Base-by-base conservation (phyloP, 1,140 invertebrate genomes). In the Caenorhabditis inopinata region DNA sequence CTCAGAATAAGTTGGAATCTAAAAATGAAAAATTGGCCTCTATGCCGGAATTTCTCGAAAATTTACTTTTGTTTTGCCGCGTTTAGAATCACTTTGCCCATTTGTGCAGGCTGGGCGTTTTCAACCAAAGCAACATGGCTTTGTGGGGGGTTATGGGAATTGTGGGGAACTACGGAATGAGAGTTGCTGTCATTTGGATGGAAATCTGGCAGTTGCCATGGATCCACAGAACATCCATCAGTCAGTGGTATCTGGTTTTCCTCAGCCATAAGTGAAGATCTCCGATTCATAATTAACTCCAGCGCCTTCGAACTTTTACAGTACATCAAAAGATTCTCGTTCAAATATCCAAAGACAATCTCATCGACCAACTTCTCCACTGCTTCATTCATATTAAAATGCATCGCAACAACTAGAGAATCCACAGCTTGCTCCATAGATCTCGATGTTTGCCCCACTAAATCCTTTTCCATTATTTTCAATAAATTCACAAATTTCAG, bases 361-460 rank as follows among this genome's bases (percentile, higher is more conserved):
- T 68, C 58, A 38, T 68, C 32, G 7, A 68, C n/a, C 58, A 68
- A 42, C 32, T 68, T 68, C 2, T 38, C n/a, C 3, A 68, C 32
- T 9, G 58, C 58, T 7, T 68, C 58, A 11, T 2, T 18, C 58
- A 68, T 32, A 21, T 12, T 18, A n/a, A 42, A 68, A 21, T 38
- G 6, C 32, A 68, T 2, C 1, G 58, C 29, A n/a, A 68, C 3
- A 32, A 2, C 16, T 9, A 68, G n/a, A 5, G 58, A 35, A 68
- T 68, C 58, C n/a, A 68, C 58, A 6, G 58, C 29, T 18, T 68
- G 58, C n/a, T 68, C 12, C 58, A 68, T 68, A 11, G 58, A 68
- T 21, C 1, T 42, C 0, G 18, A 23, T 0, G 32, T n/a, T 18
- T 42, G 58, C 6, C 25, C n/a, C 7, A 68, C 12, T 2, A 68